Percentiles rank a stretch among this genome's conserved stretches.
Conservation (phyloP, 2,888 invertebrate genomes). For the Drosophila anceps region DNA sequence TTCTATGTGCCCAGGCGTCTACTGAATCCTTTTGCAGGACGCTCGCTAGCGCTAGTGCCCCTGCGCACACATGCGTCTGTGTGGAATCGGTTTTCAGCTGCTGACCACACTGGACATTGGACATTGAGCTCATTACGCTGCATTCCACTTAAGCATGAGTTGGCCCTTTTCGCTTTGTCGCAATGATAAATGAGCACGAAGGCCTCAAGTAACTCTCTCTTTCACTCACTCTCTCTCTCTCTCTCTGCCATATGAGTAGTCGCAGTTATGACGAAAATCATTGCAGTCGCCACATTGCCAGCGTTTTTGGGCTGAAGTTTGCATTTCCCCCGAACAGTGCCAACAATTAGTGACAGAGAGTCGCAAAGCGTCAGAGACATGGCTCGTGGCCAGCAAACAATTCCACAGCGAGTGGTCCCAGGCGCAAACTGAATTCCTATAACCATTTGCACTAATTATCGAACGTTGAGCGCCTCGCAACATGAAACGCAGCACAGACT, state of each 20-base stretch:
- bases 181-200: conserved; percentile 40
- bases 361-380: conserved; percentile 10
- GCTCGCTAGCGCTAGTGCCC: background rate
- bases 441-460: conserved; percentile 60
- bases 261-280: conserved; percentile 20
- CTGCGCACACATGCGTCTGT: conserved; percentile 24
- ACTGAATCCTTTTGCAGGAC: conserved; percentile 67
- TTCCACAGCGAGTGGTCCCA: conserved; percentile 71
- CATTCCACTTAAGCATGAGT: conserved; percentile 75
- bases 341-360: conserved; percentile 58
- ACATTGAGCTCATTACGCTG: conserved; percentile 61
- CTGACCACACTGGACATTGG: conserved; percentile 68
- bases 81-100: conserved; percentile 61
- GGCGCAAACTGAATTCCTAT: conserved; percentile 8
- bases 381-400: conserved; percentile 56
- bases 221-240: background rate
- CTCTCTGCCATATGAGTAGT: background rate
- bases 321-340: conserved; percentile 15
- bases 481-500: conserved; percentile 56
- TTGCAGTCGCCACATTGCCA: conserved; percentile 15
- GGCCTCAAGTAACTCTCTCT: conserved; percentile 11
- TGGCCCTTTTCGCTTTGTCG: conserved; percentile 54
- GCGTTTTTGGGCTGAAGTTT: background rate
- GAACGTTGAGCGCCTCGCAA: conserved; percentile 69
- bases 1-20: conserved; percentile 39